phyloP scores from a whole-genome alignment of 2,797 vertebrate genomes.

The Argentina silus region DNA sequence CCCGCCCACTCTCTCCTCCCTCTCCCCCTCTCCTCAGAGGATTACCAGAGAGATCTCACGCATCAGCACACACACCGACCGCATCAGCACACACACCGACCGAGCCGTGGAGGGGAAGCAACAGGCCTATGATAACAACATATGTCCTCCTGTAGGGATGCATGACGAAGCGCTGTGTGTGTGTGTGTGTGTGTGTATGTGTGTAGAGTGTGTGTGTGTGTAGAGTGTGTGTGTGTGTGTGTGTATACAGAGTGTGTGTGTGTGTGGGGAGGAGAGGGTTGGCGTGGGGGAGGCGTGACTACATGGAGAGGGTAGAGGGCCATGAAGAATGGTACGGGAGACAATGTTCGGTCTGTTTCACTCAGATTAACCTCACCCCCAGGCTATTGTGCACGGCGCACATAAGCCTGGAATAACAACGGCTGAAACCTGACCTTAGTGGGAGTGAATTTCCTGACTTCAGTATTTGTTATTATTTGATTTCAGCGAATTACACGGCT shows the following conservation, averaged over 20 bases:
- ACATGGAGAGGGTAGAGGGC: conserved; percentile 38
- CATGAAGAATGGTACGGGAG: conserved; percentile 28
- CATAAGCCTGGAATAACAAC: too few species aligned
- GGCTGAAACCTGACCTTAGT: too few species aligned
- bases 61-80: not conserved
- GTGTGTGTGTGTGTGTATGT: too few species aligned
- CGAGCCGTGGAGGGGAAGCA: conserved; percentile 27
- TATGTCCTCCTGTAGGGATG: conserved; percentile 60
- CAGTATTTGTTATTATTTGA: too few species aligned
- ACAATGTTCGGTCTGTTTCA: not conserved
- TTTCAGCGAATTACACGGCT: too few species aligned
- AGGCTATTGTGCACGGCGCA: too few species aligned
- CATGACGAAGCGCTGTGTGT: conserved; percentile 26
- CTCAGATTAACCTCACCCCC: not conserved
- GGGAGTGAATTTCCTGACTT: too few species aligned
- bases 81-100: not conserved
- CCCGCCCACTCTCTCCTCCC: too few species aligned
- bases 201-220: too few species aligned
- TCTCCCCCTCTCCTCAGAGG: conserved; percentile 14
- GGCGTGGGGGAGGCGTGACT: too few species aligned
- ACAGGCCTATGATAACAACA: conserved; percentile 54
- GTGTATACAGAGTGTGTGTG: conserved; percentile 17
- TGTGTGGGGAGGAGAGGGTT: too few species aligned
- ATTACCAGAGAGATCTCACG: conserved; percentile 25
- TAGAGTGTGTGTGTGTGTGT: too few species aligned